A percentile compares a stretch with the other conserved stretches of the same genome.
These are phyloP conservation scores for Nomada ruficornis DNA, from an alignment of 2,888 invertebrate species.

Conservation along the genomic window DNA sequence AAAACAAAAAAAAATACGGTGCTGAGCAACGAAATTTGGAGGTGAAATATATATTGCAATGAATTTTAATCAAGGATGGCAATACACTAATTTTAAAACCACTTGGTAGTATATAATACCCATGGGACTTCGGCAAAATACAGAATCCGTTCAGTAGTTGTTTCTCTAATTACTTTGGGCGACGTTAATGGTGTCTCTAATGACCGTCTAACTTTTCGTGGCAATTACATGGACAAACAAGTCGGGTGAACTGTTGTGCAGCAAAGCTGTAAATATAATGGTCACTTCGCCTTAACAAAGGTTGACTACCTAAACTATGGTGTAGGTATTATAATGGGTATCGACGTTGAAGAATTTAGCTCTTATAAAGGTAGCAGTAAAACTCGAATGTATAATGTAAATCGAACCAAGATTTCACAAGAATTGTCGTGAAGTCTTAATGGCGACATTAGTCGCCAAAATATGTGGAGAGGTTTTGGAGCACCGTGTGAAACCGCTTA, in stretches of 20 bases:
- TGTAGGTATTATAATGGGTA: background rate
- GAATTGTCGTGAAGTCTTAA: slow-evolving; percentile 8
- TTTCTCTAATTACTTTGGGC: background rate
- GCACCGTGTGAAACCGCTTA: slow-evolving; percentile 39
- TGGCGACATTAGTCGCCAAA: slow-evolving; percentile 12
- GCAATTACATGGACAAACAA: background rate
- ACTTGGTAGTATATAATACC: too few relatives aligned
- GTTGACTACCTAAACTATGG: too few relatives aligned
- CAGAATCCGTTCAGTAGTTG: background rate
- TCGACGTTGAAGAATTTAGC: background rate
- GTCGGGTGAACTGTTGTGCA: background rate
- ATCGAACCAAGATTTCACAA: background rate
- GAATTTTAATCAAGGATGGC: background rate
- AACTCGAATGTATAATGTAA: background rate
- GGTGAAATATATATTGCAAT: too few relatives aligned
- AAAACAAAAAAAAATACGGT: too few relatives aligned
- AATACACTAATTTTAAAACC: background rate
- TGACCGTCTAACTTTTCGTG: background rate
- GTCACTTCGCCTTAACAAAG: background rate
- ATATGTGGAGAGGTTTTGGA: slow-evolving; percentile 19
- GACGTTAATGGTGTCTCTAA: background rate
- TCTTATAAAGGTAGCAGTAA: background rate
- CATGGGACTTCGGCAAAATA: background rate
- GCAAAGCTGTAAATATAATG: background rate
- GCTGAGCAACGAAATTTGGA: background rate